Conservation (phyloP, 2,888 invertebrate species). For the Morpho deidamia region DNA sequence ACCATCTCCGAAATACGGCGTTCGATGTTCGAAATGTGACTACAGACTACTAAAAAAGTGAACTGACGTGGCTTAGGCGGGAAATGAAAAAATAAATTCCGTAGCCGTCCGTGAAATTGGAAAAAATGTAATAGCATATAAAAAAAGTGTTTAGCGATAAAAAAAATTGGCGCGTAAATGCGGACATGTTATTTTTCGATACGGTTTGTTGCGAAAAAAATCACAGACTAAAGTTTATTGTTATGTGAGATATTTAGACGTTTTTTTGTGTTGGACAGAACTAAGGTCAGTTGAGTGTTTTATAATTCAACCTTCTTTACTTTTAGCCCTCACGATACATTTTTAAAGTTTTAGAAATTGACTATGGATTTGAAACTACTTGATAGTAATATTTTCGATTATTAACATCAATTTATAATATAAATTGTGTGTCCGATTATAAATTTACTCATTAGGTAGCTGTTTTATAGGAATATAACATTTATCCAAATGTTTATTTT, state of each 20-base stretch:
- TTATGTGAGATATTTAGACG: slow-evolving; percentile 28
- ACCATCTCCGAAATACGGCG: slow-evolving; percentile 23
- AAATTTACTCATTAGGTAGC: too few species aligned
- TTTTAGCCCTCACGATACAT: too few species aligned
- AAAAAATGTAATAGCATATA: slow-evolving; percentile 49
- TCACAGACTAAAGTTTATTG: slow-evolving; percentile 19
- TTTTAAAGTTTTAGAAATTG: too few species aligned
- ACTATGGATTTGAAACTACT: too few species aligned
- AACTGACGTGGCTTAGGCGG: slow-evolving; percentile 17
- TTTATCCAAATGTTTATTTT: too few species aligned
- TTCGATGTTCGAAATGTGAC: slow-evolving; percentile 44
- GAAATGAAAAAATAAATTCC: slow-evolving; percentile 12
- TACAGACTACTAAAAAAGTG: slow-evolving; percentile 17
- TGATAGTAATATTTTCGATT: too few species aligned
- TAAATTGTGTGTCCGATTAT: too few species aligned
- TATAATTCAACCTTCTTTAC: background rate
- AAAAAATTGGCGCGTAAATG: slow-evolving; percentile 39
- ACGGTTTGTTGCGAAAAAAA: slow-evolving; percentile 25
- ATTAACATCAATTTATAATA: too few species aligned
- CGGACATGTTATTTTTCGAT: slow-evolving; percentile 13
- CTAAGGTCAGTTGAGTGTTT: slow-evolving; percentile 22
- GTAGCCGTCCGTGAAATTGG: slow-evolving; percentile 53
- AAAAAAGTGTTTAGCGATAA: slow-evolving; percentile 32
- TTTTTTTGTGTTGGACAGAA: slow-evolving; percentile 19
- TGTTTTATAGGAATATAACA: too few species aligned